phyloP scores from a whole-genome alignment of 2,888 invertebrate genomes.

The Metallyticus violacea region DNA sequence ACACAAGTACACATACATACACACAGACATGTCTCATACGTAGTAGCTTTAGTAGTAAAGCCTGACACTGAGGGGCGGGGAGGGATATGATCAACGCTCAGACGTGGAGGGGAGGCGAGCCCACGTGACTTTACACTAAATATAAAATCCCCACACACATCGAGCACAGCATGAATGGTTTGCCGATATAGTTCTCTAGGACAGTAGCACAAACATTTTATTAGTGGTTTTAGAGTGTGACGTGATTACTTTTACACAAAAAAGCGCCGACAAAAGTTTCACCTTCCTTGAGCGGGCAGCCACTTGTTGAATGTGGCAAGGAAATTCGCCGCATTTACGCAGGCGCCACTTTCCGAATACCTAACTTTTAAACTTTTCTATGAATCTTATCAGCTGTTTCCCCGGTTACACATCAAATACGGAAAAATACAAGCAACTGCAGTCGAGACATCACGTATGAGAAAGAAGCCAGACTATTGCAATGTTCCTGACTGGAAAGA shows the following conservation, averaged over 20 bases:
- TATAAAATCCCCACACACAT: neutral
- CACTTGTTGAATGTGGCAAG: neutral
- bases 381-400: neutral
- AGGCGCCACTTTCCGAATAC: neutral
- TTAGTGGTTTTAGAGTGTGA: neutral
- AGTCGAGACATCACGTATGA: neutral
- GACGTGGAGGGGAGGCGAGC: neutral
- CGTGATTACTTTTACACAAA: neutral
- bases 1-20: neutral
- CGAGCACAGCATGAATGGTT: neutral
- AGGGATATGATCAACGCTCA: no score
- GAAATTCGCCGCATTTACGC: no score
- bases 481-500: no score
- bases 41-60: neutral
- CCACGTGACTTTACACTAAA: neutral
- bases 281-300: neutral
- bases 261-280: neutral
- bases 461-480: neutral
- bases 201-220: neutral
- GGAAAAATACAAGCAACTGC: neutral
- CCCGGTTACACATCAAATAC: neutral
- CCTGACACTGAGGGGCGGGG: neutral
- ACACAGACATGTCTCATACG: neutral
- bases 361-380: neutral
- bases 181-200: neutral